Evolutionary conservation across 2,797 vertebrate species (phyloP).

Genomic region (Chrosomus eos): DNA sequence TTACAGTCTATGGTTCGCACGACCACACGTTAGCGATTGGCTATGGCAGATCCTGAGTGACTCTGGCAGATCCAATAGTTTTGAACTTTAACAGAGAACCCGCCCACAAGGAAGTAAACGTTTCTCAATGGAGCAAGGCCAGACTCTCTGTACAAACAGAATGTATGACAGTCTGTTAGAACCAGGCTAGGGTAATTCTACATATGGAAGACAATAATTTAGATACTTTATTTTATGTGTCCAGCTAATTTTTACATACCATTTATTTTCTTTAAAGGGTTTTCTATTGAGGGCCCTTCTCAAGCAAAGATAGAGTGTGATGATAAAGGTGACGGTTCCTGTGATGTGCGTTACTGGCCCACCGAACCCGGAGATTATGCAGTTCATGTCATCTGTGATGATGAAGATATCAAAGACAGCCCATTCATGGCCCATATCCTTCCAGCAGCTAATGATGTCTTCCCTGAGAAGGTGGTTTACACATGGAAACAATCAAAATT

Average conservation of each 20-base stretch:
- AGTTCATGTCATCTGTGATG: constrained; percentile 94
- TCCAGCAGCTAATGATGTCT: constrained; percentile 84
- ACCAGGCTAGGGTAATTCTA: too few relatives aligned
- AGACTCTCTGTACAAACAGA: too few relatives aligned
- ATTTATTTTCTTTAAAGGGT: constrained; percentile 76
- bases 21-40: too few relatives aligned
- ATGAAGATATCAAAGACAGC: constrained; percentile 94
- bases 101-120: too few relatives aligned
- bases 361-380: constrained; percentile 93
- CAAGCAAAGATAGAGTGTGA: constrained; percentile 98
- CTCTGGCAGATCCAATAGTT: too few relatives aligned
- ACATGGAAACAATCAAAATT: neutral
- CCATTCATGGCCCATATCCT: constrained; percentile 95
- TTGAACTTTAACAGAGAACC: too few relatives aligned
- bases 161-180: too few relatives aligned
- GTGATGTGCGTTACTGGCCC: constrained; percentile 97
- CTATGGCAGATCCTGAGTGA: too few relatives aligned
- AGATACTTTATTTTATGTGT: neutral
- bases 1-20: too few relatives aligned
- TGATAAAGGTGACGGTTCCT: constrained; percentile 93
- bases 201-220: neutral
- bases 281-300: constrained; percentile 96
- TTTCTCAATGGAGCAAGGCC: too few relatives aligned
- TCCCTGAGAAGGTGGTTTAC: constrained; percentile 87
- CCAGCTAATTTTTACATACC: neutral